Base-by-base conservation (phyloP, 1,140 invertebrate species). In the Penaeus chinensis region DNA sequence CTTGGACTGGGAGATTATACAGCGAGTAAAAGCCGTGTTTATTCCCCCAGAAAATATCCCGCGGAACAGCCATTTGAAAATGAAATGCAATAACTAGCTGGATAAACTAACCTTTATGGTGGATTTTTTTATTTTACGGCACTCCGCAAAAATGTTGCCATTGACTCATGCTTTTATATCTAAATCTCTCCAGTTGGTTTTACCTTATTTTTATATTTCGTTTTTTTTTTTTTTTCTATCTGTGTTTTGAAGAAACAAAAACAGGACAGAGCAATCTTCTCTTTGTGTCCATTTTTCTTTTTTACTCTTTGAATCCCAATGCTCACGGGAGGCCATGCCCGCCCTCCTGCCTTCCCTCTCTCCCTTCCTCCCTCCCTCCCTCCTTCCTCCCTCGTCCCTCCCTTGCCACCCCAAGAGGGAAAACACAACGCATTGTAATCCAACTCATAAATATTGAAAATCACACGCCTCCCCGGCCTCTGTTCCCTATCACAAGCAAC, bases 361-460 rank as follows among this genome's bases (percentile, higher is more conserved):
- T 16, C 42, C 27, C 22, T 60, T 3, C 11, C 2, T 4, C 27
- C 10, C 11, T n/a, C 78, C 24, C 19, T 22, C 78, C n/a, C 54
- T n/a, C 78, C n/a, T 4, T 63, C 65, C 20, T 19, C 65, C 47
- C 42, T 47, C 66, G 22, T 74, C 42, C 42, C 82, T 63, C 82
- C 65, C 82, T n/a, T 27, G 32, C 82, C 19, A 66, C 62, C 77
- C 83, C 83, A 42, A 54, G 54, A 47, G 71, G n/a, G 65, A 87
- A 87, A 87, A 87, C 71, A 82, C 77, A 47, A 82, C 80, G 54
- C 86, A 83, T 78, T 87, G 86, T 87, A 83, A 83, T 87, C 74
- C 54, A 82, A 82, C 66, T 32, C 80, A 82, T 87, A 87, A 87
- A 82, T 47, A 82, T 62, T 27, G 86, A 27, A 27, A 81, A 60